Base-by-base conservation (phyloP, 1,140 invertebrate species). In the Cydia pomonella region DNA sequence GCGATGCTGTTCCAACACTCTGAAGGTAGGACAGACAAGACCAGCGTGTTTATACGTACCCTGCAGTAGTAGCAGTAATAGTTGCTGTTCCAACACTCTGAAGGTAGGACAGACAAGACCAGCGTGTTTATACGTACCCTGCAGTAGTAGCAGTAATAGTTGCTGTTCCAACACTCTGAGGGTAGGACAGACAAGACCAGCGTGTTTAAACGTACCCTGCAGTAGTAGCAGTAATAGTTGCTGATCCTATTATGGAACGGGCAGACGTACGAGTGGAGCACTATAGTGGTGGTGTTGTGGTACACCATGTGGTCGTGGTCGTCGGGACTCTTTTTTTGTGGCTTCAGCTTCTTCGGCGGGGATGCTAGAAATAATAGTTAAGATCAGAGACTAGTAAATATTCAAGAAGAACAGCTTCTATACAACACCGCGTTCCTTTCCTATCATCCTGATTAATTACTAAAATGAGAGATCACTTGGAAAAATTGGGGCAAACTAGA, bases 191-290 rank as follows among this genome's bases (percentile, higher is more conserved):
- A 33, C 29, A 33, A 33, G 29, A 33, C 29, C 29, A 33, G 29
- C 29, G 29, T 33, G 29, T 33, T 33, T 38, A 38, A 9, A 59
- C 53, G 18, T 23, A 73, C 50, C 50, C 50, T 21, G 69, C 90
- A 92, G 64, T 92, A 92, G 62, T 86, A 89, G 16, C 90, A 92
- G 18, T 91, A 92, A 62, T 91, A 92, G 23, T 88, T 85, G 29
- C 86, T 89, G 16, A 89, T 88, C 44, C 88, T 66, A 21, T 88
- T 90, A 2, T 84, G 84, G 50, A 92, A 92, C 0, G 90, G 90
- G 73, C 87, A 89, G 0, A 91, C 88, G 2, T 85, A 92, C 0
- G 88, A 90, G 72, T 89, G 86, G 9, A 86, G 77, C 0, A 90
- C 87, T 27, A 92, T 87, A 0, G 84, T 82, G 0, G 87, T 74